These are phyloP conservation scores for Sus scrofa DNA, from an alignment of 2,113 vertebrate species.

Conservation along the genomic window T2T-Sscrofa CM000812.6:238065001-238065500, in stretches of 20 bases:
- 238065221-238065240: conserved; percentile 29
- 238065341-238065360: not conserved
- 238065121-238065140: too few relatives aligned
- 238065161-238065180: too few relatives aligned
- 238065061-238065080: too few relatives aligned
- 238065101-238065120: too few relatives aligned
- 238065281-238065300: not conserved
- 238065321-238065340: not conserved
- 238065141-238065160: too few relatives aligned
- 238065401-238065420: not conserved
- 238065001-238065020: not conserved
- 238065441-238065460: not conserved
- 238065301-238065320: not conserved
- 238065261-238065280: conserved; percentile 34
- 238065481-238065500: not conserved
- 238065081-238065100: too few relatives aligned
- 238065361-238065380: not conserved
- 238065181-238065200: not conserved
- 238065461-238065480: not conserved
- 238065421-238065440: not conserved
- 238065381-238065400: not conserved
- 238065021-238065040: not conserved
- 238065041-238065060: not conserved
- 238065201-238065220: not conserved
- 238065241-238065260: not conserved